These are phyloP conservation scores for Berghia stephanieae DNA, from an alignment of 1,140 invertebrate species.

Conservation along the genomic window DNA sequence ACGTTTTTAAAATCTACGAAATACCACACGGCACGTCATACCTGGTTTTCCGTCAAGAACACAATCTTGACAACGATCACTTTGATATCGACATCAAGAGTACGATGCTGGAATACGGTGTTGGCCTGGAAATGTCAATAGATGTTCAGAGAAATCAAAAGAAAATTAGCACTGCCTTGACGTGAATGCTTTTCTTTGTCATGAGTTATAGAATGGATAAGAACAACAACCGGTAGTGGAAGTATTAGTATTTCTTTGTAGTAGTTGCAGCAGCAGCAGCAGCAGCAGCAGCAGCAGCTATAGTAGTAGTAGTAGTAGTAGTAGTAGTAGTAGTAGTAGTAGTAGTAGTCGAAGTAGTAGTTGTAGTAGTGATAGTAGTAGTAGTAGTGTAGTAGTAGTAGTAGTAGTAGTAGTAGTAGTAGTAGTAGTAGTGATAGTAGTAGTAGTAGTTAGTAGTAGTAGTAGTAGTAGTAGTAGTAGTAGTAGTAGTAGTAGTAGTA, in stretches of 20 bases:
- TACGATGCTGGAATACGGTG: constrained; percentile 55
- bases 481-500: too few species aligned
- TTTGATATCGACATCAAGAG: constrained; percentile 52
- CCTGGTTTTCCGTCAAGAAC: constrained; percentile 51
- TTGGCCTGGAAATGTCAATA: constrained; percentile 49
- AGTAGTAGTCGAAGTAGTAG: neutral
- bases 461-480: neutral
- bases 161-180: too few species aligned
- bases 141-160: neutral
- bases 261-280: neutral
- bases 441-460: neutral
- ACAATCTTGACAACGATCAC: constrained; percentile 56
- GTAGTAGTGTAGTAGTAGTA: neutral
- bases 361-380: neutral
- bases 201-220: neutral
- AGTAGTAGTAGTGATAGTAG: neutral
- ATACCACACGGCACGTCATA: too few species aligned
- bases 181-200: too few species aligned
- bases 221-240: neutral
- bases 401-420: neutral
- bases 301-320: neutral
- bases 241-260: neutral
- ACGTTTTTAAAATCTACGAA: too few species aligned
- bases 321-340: neutral
- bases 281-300: neutral